A percentile compares a stretch with the other conserved stretches of the same genome.
Conservation (phyloP, 1,140 invertebrate species). For the Drosophila mojavensis region DNA sequence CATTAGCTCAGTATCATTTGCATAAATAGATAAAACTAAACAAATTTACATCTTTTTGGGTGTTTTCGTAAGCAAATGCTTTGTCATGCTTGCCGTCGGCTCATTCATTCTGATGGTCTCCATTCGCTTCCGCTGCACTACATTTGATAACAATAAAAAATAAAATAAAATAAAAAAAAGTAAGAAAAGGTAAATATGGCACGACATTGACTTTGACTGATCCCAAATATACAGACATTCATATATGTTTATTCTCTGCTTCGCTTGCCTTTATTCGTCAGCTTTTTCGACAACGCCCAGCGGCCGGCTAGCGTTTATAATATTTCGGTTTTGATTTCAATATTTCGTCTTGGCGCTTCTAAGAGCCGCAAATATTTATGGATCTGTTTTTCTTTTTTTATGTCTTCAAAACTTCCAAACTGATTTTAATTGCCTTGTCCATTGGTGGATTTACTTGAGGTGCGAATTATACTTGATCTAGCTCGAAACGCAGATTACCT, state of each 20-base stretch:
- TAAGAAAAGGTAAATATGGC: slow-evolving; percentile 18
- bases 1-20: slow-evolving; percentile 8
- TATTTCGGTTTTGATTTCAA: slow-evolving; percentile 7
- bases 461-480: slow-evolving; percentile 3
- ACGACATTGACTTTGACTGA: slow-evolving; percentile 25
- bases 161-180: not conserved
- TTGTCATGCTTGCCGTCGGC: too few relatives aligned
- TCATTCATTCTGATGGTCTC: slow-evolving; percentile 7
- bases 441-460: slow-evolving; percentile 27
- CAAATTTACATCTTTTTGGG: slow-evolving; percentile 1
- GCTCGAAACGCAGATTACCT: too few relatives aligned
- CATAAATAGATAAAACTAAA: slow-evolving; percentile 22
- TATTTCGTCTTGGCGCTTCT: slow-evolving; percentile 19
- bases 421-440: slow-evolving; percentile 39
- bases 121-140: slow-evolving; percentile 30
- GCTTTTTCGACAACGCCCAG: too few relatives aligned
- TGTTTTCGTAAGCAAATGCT: not conserved
- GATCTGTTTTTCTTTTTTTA: slow-evolving; percentile 28
- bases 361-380: slow-evolving; percentile 69
- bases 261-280: not conserved
- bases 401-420: not conserved
- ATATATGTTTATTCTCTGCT: too few relatives aligned
- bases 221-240: slow-evolving; percentile 6
- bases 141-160: slow-evolving; percentile 8
- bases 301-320: too few relatives aligned